phyloP scores from a whole-genome alignment of 2,113 vertebrate genomes.

The Lepus timidus region DNA sequence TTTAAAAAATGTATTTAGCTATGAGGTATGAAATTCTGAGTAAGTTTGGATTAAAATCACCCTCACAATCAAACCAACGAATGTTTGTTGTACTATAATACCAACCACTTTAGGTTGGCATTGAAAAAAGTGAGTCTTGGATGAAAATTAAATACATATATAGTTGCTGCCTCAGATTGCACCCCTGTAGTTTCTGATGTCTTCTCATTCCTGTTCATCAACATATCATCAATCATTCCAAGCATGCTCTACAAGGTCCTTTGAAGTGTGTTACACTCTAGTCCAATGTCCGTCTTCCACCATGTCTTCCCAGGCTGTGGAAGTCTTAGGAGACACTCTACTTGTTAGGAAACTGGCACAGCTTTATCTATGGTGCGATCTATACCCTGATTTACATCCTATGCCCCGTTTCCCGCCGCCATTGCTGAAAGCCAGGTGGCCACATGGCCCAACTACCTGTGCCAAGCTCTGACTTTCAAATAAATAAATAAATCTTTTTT shows the following conservation, averaged over 20 bases:
- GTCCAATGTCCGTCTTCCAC: slow-evolving; percentile 76
- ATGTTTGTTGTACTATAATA: background rate
- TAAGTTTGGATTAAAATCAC: background rate
- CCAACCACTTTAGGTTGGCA: background rate
- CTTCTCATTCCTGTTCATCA: slow-evolving; percentile 93
- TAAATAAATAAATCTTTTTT: too few relatives aligned
- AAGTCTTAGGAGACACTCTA: slow-evolving; percentile 90
- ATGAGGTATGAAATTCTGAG: background rate
- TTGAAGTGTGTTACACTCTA: slow-evolving; percentile 90
- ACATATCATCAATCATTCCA: slow-evolving; percentile 92
- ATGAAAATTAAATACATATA: background rate
- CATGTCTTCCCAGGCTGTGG: slow-evolving; percentile 82
- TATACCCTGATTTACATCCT: too few relatives aligned
- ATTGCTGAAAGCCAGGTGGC: too few relatives aligned
- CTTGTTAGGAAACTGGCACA: background rate
- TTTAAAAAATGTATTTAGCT: background rate
- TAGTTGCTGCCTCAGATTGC: background rate
- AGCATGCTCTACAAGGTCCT: slow-evolving; percentile 89
- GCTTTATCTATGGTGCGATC: too few relatives aligned
- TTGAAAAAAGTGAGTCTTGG: background rate
- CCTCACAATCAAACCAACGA: background rate
- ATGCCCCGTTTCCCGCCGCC: too few relatives aligned
- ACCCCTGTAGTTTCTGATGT: background rate
- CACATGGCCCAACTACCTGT: too few relatives aligned
- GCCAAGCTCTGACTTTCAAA: too few relatives aligned